Evolutionary conservation across 2,888 invertebrate genomes (phyloP), one percentile per base, ranked within the genome.

Genomic region (Eupithecia abbreviata): DNA sequence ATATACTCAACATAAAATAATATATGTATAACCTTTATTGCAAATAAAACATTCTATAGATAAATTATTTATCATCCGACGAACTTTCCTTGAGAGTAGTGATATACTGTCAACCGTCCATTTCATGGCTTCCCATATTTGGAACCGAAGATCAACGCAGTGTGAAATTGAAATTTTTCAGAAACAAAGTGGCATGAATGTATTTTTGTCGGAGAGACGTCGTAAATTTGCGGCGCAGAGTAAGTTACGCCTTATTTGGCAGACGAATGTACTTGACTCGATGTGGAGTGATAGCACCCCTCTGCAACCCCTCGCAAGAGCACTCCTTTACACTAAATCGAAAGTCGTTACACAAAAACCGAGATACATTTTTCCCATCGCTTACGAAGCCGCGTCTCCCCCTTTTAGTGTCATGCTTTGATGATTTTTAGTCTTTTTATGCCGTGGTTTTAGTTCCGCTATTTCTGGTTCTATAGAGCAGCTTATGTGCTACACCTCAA

Each of bases 321-420:
- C 90, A 88, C 91, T 93, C 88, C 89, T 90, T 90, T 88, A 89
- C 90, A 89, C 89, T 90, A 91, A 93, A 93, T 93, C 91, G 92
- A 92, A 93, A 92, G 90, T 91, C 92, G 92, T 93, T 92, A 91
- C 91, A 92, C 88, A 91, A 91, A 90, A 92, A 90, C 90, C 89
- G 90, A 91, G 89, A 91, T 90, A 91, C 89, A 89, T 90, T 90
- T 91, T 91, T 88, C 86, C 84, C 89, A 89, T 89, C 88, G 87
- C 85, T 90, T 90, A 89, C 89, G 88, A 86, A 88, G 86, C 85
- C 81, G 82, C 86, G 84, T 88, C 86, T 89, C 87, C 85, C 87
- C 88, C 88, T 89, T 88, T 88, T 84, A 87, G 87, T 85, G 84
- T 85, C 84, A 84, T 84, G 84, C 88, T 90, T 90, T 89, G 87